A percentile compares a stretch with the other conserved stretches of the same genome.
Evolutionary conservation across 2,888 invertebrate genomes (phyloP).

Genomic region (Lasius fuliginosus): DNA sequence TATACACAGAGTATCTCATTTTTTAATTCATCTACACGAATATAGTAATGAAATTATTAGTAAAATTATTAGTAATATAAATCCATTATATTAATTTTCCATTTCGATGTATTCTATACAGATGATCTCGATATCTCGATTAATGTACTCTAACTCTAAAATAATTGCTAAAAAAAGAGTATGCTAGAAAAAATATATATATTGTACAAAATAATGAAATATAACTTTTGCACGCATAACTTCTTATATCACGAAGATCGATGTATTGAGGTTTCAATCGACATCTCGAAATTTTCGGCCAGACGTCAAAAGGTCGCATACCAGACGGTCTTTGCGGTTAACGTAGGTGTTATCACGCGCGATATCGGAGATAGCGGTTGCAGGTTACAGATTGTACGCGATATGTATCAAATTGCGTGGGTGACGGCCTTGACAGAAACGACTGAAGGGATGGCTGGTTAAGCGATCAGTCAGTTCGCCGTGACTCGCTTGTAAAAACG

Average conservation of each 20-base stretch:
- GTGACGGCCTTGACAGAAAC: conserved; percentile 36
- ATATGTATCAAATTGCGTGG: conserved; percentile 41
- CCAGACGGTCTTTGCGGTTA: conserved; percentile 33
- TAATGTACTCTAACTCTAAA: not conserved
- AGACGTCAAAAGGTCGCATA: conserved; percentile 17
- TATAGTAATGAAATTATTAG: not conserved
- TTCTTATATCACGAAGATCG: not conserved
- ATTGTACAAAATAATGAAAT: not conserved
- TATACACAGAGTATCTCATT: not conserved
- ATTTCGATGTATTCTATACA: not conserved
- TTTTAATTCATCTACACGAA: not conserved
- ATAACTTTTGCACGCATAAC: not conserved
- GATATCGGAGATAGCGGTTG: conserved; percentile 21
- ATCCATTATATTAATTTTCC: not conserved
- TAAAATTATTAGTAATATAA: not conserved
- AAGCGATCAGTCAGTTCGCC: conserved; percentile 30
- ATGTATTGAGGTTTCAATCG: not conserved
- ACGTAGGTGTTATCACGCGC: conserved; percentile 37
- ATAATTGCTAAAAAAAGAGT: not conserved
- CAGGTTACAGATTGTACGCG: conserved; percentile 22
- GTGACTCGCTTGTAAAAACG: conserved; percentile 24
- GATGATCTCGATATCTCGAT: not conserved
- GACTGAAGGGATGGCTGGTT: conserved; percentile 32
- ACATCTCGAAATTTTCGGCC: conserved; percentile 10
- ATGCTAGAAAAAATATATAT: not conserved